phyloP scores from a whole-genome alignment of 1,140 invertebrate genomes.

The Cyclargus thomasi region DNA sequence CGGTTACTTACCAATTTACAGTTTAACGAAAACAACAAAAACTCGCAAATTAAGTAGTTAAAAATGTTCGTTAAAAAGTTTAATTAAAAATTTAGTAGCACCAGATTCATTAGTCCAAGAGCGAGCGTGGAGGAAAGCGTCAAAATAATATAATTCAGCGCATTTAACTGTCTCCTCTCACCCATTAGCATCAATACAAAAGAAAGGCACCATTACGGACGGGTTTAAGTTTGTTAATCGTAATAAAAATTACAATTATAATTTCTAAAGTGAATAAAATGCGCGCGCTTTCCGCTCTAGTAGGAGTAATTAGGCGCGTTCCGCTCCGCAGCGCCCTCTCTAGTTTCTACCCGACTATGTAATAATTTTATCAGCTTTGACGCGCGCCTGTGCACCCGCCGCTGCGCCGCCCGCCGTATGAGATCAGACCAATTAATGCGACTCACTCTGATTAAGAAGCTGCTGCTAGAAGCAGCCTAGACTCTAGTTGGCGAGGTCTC shows the following conservation, averaged over 20 bases:
- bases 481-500: background rate
- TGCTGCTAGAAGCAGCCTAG: background rate
- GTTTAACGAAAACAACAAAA: background rate
- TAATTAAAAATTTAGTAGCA: conserved; percentile 11
- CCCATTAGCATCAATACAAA: conserved; percentile 11
- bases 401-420: conserved; percentile 21
- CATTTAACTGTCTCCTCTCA: background rate
- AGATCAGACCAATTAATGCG: conserved; percentile 21
- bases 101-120: background rate
- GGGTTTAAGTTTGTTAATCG: conserved; percentile 16
- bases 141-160: background rate
- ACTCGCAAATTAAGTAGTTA: background rate
- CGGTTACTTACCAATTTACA: background rate
- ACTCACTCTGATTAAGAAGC: conserved; percentile 12
- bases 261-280: conserved; percentile 24
- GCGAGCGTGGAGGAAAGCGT: background rate
- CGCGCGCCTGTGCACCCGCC: conserved; percentile 29
- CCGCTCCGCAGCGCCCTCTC: conserved; percentile 51
- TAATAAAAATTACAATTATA: conserved; percentile 39
- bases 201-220: conserved; percentile 11
- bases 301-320: conserved; percentile 70
- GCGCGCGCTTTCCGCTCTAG: conserved; percentile 55
- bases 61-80: background rate
- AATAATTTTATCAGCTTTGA: conserved; percentile 49
- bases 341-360: conserved; percentile 58